These are phyloP conservation scores for Diarsia rubi DNA, from an alignment of 2,888 invertebrate species.

Conservation along the genomic window DNA sequence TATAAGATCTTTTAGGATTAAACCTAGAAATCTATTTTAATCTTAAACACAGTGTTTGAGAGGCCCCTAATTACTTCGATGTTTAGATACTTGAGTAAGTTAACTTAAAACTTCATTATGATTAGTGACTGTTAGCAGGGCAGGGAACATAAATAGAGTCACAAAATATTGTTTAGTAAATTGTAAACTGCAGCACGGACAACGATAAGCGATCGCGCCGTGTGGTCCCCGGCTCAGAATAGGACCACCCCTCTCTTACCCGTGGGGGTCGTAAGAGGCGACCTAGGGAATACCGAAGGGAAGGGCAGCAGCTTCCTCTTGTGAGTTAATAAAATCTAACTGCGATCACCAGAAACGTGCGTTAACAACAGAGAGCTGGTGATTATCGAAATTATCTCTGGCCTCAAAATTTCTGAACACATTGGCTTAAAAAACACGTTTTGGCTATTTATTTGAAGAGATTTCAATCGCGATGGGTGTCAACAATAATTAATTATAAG, in stretches of 20 bases:
- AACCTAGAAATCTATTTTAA: not conserved
- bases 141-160: not conserved
- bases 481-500: no score
- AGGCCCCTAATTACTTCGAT: not conserved
- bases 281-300: conserved; percentile 28
- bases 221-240: conserved; percentile 53
- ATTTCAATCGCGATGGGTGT: not conserved
- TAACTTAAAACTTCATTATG: not conserved
- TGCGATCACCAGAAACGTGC: conserved; percentile 38
- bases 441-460: not conserved
- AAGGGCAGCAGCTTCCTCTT: conserved; percentile 45
- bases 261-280: conserved; percentile 48
- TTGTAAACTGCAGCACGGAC: not conserved
- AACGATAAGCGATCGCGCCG: not conserved
- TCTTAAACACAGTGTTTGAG: not conserved
- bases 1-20: not conserved
- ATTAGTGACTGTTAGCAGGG: not conserved
- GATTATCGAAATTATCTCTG: conserved; percentile 39
- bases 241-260: conserved; percentile 27
- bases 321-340: conserved; percentile 19
- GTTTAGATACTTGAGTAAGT: not conserved
- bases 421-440: not conserved
- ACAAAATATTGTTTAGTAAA: not conserved
- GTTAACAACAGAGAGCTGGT: not conserved
- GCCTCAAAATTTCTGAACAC: not conserved